phyloP scores from a whole-genome alignment of 2,888 invertebrate genomes.

The Himalopsyche tibetana region DNA sequence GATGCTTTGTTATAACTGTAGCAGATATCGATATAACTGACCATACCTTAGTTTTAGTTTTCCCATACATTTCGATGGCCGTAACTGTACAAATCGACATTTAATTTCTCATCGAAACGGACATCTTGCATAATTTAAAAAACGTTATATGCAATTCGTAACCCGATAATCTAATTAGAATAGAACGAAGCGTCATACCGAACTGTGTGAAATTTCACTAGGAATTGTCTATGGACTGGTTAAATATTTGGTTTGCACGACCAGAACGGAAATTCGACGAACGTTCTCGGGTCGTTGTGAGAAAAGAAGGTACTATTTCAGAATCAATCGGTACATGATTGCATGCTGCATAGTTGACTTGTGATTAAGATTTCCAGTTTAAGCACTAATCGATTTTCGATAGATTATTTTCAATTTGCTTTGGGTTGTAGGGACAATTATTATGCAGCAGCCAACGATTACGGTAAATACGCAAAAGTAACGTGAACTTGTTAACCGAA shows the following conservation, averaged over 20 bases:
- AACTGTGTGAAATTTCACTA: neutral
- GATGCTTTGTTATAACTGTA: too few relatives aligned
- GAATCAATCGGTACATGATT: neutral
- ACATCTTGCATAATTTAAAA: too few relatives aligned
- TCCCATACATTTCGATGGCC: too few relatives aligned
- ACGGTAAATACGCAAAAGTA: neutral
- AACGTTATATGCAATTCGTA: neutral
- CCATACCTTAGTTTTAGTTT: too few relatives aligned
- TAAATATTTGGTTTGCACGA: neutral
- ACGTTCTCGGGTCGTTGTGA: neutral
- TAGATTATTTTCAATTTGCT: constrained; percentile 10
- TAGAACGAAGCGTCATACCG: neutral
- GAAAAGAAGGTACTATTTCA: neutral
- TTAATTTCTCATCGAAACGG: too few relatives aligned
- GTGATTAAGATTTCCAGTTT: neutral
- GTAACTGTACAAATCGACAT: too few relatives aligned
- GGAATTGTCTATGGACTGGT: neutral
- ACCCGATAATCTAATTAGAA: neutral
- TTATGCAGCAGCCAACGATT: neutral
- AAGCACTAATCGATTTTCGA: neutral
- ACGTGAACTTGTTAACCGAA: too few relatives aligned
- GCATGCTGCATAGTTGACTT: neutral
- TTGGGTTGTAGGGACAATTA: neutral
- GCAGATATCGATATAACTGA: too few relatives aligned
- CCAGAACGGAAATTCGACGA: constrained; percentile 1